phyloP scores from a whole-genome alignment of 2,113 vertebrate species.

The Galemys pyrenaicus region DNA sequence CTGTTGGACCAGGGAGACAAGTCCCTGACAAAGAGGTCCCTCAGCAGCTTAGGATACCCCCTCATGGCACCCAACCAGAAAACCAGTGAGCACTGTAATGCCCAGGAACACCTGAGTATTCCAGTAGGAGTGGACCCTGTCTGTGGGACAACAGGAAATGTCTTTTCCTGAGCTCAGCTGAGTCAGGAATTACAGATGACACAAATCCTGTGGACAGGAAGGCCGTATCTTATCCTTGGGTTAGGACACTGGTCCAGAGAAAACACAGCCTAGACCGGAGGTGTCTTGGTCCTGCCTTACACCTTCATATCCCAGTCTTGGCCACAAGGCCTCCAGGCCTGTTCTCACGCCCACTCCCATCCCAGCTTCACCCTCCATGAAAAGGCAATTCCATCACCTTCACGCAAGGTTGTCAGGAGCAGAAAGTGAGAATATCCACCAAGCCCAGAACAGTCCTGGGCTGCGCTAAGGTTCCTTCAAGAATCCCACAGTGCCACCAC shows the following conservation, averaged over 20 bases:
- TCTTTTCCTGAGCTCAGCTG: neutral
- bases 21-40: no score
- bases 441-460: accelerated
- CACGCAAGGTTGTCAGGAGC: neutral
- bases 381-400: neutral
- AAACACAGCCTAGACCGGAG: neutral
- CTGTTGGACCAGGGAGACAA: neutral
- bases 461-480: no score
- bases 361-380: neutral
- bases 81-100: neutral
- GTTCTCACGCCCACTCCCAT: no score
- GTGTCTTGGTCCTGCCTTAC: neutral
- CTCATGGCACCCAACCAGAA: neutral
- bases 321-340: accelerated
- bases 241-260: no score
- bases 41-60: neutral
- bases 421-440: neutral
- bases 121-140: neutral
- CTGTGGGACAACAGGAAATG: accelerated
- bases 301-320: neutral
- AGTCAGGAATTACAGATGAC: neutral
- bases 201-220: no score
- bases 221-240: neutral
- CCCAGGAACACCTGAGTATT: neutral
- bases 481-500: no score